Conservation (phyloP, 2,888 invertebrate species). For the Heliconius charithonia region DNA sequence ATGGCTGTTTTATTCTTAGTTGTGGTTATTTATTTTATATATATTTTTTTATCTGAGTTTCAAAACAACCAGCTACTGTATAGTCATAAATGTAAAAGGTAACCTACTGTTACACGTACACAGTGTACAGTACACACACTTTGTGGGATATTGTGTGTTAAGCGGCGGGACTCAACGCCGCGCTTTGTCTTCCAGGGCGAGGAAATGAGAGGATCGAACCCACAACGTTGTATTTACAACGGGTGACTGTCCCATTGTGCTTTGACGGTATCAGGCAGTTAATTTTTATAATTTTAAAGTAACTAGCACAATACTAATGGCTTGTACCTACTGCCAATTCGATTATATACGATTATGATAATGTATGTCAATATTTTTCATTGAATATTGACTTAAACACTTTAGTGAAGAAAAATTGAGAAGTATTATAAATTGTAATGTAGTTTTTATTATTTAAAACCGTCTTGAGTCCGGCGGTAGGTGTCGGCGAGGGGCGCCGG, state of each 20-base stretch:
- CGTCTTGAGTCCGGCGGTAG: background rate
- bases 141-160: too few species aligned
- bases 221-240: too few species aligned
- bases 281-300: background rate
- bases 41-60: too few species aligned
- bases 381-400: background rate
- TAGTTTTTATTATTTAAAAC: conserved; percentile 22
- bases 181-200: too few species aligned
- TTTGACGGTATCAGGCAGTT: too few species aligned
- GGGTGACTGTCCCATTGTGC: too few species aligned
- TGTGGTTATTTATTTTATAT: background rate
- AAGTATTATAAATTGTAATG: conserved; percentile 18
- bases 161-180: too few species aligned
- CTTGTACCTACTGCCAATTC: background rate
- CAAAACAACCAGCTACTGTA: too few species aligned
- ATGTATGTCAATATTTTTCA: background rate
- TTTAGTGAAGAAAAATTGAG: background rate
- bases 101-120: too few species aligned
- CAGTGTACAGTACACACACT: too few species aligned
- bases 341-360: background rate
- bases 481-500: conserved; percentile 41
- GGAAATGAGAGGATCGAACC: too few species aligned
- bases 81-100: too few species aligned
- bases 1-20: background rate
- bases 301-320: background rate